These are phyloP conservation scores for Gallinago undulata DNA, from an alignment of 2,113 vertebrate genomes.

Conservation along the genomic window DNA sequence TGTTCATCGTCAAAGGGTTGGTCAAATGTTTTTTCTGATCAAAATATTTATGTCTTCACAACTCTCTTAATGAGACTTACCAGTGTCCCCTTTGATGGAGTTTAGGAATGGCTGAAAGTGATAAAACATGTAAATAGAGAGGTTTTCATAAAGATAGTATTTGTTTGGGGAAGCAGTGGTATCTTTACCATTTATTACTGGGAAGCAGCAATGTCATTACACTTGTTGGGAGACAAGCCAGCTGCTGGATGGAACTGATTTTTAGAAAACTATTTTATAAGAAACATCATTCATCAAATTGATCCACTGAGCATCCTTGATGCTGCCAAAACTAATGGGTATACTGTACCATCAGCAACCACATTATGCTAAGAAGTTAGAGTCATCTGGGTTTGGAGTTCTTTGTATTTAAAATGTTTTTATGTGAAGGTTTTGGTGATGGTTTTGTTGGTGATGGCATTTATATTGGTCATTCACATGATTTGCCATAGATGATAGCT, in stretches of 20 bases:
- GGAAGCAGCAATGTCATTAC: neutral
- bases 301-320: neutral
- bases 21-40: neutral
- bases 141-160: neutral
- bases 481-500: neutral
- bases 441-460: neutral
- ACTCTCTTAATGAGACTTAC: neutral
- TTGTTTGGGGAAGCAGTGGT: neutral
- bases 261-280: neutral
- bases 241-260: neutral
- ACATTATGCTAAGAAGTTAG: neutral
- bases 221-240: neutral
- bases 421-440: neutral
- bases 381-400: neutral
- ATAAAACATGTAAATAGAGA: neutral
- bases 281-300: neutral
- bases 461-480: rapidly evolving
- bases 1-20: neutral
- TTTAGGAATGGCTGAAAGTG: neutral
- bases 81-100: neutral
- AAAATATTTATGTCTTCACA: neutral
- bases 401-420: neutral
- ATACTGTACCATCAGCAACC: neutral
- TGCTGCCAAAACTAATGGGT: neutral
- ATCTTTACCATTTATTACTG: neutral